Percentiles rank a stretch among this genome's conserved stretches.
Evolutionary conservation across 1,140 invertebrate species (phyloP).

Genomic region (Eurosta solidaginis): DNA sequence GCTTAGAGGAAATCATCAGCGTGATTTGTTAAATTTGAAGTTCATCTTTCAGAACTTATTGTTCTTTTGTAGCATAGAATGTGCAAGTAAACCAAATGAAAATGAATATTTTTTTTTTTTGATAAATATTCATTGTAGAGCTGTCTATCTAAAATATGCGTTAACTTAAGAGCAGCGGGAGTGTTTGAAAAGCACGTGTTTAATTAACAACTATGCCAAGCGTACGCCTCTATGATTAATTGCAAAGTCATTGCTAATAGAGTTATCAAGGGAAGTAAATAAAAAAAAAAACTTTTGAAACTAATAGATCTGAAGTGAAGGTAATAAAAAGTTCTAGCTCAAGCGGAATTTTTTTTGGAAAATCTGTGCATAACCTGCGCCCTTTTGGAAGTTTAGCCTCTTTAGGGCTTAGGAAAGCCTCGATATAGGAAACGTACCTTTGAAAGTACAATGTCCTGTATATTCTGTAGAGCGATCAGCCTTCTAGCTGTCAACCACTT

Average conservation of each 20-base stretch:
- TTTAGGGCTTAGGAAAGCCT: too few species aligned
- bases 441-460: too few species aligned
- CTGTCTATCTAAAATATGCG: background rate
- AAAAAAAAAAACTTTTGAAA: background rate
- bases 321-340: background rate
- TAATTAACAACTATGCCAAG: background rate
- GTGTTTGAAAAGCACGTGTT: conserved; percentile 4
- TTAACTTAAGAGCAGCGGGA: background rate
- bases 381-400: too few species aligned
- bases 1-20: background rate
- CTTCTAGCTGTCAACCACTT: too few species aligned
- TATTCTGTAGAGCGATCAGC: too few species aligned
- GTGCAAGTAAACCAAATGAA: background rate
- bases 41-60: too few species aligned
- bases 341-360: too few species aligned
- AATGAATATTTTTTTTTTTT: background rate
- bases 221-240: background rate
- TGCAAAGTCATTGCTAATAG: background rate
- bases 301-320: background rate
- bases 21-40: too few species aligned
- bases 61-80: too few species aligned
- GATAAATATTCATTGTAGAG: background rate
- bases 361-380: too few species aligned
- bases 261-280: background rate
- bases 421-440: too few species aligned